These are phyloP conservation scores for Ciconia maguari DNA, from an alignment of 2,113 vertebrate genomes.

Conservation along the genomic window DNA sequence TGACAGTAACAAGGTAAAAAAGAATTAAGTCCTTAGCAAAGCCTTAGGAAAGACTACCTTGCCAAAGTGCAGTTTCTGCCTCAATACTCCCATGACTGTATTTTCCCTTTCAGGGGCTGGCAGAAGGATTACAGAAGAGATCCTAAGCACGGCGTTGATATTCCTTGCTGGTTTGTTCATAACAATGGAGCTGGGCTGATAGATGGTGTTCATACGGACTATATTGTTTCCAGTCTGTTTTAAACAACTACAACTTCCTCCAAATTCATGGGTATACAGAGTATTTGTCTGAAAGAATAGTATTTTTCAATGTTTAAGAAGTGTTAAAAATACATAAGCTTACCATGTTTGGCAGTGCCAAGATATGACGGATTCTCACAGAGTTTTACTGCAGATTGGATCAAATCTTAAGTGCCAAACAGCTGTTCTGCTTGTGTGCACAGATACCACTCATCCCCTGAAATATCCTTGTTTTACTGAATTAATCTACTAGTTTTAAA, in stretches of 20 bases:
- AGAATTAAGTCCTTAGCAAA: background rate
- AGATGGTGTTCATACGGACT: conserved; percentile 83
- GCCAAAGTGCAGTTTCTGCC: background rate
- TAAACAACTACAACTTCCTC: background rate
- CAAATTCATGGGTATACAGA: background rate
- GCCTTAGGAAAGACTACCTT: background rate
- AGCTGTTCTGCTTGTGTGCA: background rate
- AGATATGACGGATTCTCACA: background rate
- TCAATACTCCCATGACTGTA: background rate
- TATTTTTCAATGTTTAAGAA: background rate
- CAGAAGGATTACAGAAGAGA: conserved; percentile 88
- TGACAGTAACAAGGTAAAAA: conserved; percentile 90
- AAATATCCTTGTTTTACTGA: background rate
- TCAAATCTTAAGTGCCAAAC: background rate
- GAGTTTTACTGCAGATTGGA: background rate
- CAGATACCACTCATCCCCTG: background rate
- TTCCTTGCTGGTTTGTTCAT: conserved; percentile 93
- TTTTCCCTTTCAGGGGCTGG: conserved; percentile 81
- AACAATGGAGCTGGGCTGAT: conserved; percentile 87
- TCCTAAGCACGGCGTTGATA: conserved; percentile 62
- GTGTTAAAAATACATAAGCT: background rate
- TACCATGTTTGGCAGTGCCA: background rate
- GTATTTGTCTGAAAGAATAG: background rate
- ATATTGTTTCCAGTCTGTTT: conserved; percentile 79
- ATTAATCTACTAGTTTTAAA: background rate